phyloP scores from a whole-genome alignment of 1,140 invertebrate species.

The Planococcus citri region DNA sequence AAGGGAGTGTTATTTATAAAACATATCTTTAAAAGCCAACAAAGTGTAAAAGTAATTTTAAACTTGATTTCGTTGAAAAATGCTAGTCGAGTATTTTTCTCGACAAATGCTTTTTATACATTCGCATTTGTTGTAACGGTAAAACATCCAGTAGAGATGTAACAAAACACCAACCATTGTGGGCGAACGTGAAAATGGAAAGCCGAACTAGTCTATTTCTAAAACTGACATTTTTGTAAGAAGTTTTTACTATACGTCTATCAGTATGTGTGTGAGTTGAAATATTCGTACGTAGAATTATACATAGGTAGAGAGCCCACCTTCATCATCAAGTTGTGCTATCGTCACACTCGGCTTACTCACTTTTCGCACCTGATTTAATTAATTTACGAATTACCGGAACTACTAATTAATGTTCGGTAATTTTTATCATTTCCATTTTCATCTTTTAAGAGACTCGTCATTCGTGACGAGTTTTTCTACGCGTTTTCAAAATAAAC shows the following conservation, averaged over 20 bases:
- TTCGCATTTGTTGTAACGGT: conserved; percentile 1
- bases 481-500: background rate
- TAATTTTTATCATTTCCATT: background rate
- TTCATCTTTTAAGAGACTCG: background rate
- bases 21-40: background rate
- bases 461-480: background rate
- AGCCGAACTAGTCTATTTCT: background rate
- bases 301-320: too few species aligned
- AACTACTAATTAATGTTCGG: conserved; percentile 3
- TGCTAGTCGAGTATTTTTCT: background rate
- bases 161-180: background rate
- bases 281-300: too few species aligned
- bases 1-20: background rate
- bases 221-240: background rate
- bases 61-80: conserved; percentile 7
- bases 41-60: conserved; percentile 8
- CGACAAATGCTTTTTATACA: background rate
- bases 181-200: background rate
- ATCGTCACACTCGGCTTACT: background rate
- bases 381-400: conserved; percentile 3
- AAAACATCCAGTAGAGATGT: background rate
- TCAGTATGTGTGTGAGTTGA: too few species aligned
- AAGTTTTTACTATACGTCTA: background rate
- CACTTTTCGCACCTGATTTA: conserved; percentile 2
- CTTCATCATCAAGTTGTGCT: too few species aligned